Base-by-base conservation (phyloP, 2,888 invertebrate species). In the Aphidius colemani region DNA sequence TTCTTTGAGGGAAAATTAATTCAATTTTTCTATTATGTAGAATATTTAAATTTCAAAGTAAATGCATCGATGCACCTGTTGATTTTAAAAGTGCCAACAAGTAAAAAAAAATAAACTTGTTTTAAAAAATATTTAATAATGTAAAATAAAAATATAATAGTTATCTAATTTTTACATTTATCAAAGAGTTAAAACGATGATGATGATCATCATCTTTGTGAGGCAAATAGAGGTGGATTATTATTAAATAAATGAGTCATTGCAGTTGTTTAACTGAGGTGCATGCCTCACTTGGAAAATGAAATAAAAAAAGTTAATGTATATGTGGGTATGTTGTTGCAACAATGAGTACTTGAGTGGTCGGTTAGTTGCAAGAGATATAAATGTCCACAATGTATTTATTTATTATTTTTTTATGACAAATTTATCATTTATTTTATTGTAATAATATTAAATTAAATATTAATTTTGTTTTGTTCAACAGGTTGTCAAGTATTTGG, bases 281-380 rank as follows among this genome's bases (percentile, higher is more conserved):
- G 30, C 30, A 30, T 30, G 30, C 30, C 30, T 5, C 30, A 30
- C 3, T 30, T 30, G 30, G 30, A 30, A 30, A 30, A 30, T 30
- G 5, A 30, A 30, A 30, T 30, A 30, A 3, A 30, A 30, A 30
- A 30, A 30, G 5, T 30, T 30, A 5, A 30, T 30, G 30, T 30
- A 30, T 30, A 30, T 30, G 30, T 30, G 30, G 30, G 10, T 18
- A 18, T 11, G 64, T 69, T 67, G 67, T 69, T 67, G 67, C 64
- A 71, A 74, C 71, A 74, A 74, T 73, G 61, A 64, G 66, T 66
- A 72, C 72, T 72, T 63, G 43, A 50, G 30, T 59, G 39, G 44
- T 40, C 5, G 11, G n/a, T 39, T 39, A 10, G 11, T 7, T 7
- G n/a, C 8, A 44, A 43, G 43, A 13, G 7, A 45, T 30, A 30